Percentiles rank a stretch among this genome's conserved stretches.
Conservation (phyloP, 1,140 invertebrate species). For the Brachionus angularis region DNA sequence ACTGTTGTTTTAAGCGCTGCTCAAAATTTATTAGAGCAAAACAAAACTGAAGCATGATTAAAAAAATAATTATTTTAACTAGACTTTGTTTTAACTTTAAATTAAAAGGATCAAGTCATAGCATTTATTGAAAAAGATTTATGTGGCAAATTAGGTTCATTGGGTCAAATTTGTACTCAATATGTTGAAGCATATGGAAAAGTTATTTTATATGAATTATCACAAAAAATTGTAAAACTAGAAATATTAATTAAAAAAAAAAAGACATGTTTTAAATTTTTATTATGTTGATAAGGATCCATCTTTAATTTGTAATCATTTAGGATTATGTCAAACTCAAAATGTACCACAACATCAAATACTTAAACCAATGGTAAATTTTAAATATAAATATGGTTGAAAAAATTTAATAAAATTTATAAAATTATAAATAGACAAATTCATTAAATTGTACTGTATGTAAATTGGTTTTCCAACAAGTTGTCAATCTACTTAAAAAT, state of each 20-base stretch:
- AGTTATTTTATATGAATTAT: constrained; percentile 8
- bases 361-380: constrained; percentile 25
- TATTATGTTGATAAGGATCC: background rate
- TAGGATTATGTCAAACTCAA: constrained; percentile 23
- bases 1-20: constrained; percentile 29
- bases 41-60: constrained; percentile 9
- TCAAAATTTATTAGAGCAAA: constrained; percentile 41
- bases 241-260: background rate
- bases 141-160: constrained; percentile 30
- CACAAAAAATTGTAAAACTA: constrained; percentile 24
- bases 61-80: background rate
- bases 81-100: background rate
- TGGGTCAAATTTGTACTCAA: constrained; percentile 8
- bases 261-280: background rate
- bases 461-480: constrained; percentile 32
- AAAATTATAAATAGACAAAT: background rate
- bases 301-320: constrained; percentile 5
- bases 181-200: constrained; percentile 29
- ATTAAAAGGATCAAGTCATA: constrained; percentile 11
- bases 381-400: background rate
- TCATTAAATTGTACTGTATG: constrained; percentile 21
- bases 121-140: constrained; percentile 15
- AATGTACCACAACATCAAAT: background rate
- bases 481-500: constrained; percentile 9
- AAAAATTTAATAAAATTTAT: background rate